Evolutionary conservation across 2,113 vertebrate genomes (phyloP).

Genomic region (Rhinogobius similis): DNA sequence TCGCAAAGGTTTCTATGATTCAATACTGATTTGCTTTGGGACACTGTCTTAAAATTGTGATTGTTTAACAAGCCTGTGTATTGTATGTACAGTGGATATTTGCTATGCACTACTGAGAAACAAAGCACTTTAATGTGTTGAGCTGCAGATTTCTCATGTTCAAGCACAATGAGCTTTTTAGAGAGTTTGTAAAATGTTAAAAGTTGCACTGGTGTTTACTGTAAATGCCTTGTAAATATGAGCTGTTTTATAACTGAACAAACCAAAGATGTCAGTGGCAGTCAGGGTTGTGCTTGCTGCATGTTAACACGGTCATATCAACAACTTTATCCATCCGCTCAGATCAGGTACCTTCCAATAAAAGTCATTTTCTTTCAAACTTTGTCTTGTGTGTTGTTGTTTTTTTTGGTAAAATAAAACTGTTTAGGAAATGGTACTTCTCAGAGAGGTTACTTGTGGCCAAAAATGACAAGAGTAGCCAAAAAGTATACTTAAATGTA

Average conservation of each 20-base stretch:
- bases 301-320: slow-evolving; percentile 25
- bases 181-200: slow-evolving; percentile 14
- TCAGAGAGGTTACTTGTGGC: too few relatives aligned
- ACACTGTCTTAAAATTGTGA: slow-evolving; percentile 12
- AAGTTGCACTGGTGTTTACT: slow-evolving; percentile 58
- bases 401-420: background rate
- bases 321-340: slow-evolving; percentile 11
- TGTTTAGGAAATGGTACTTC: too few relatives aligned
- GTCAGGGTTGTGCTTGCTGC: slow-evolving; percentile 34
- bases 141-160: slow-evolving; percentile 36
- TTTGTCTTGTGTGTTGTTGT: background rate
- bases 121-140: slow-evolving; percentile 72
- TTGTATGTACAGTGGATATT: slow-evolving; percentile 22
- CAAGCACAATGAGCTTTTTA: slow-evolving; percentile 53
- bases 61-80: slow-evolving; percentile 13
- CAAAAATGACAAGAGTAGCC: too few relatives aligned
- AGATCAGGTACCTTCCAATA: slow-evolving; percentile 51
- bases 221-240: slow-evolving; percentile 60
- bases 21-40: slow-evolving; percentile 12
- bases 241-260: slow-evolving; percentile 43
- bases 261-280: slow-evolving; percentile 71
- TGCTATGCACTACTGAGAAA: slow-evolving; percentile 76
- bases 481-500: too few relatives aligned
- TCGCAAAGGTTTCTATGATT: slow-evolving; percentile 1
- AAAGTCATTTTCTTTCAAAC: slow-evolving; percentile 28